Evolutionary conservation across 2,797 vertebrate genomes (phyloP), one percentile per base, ranked within the genome.

Genomic region (Acridotheres tristis): DNA sequence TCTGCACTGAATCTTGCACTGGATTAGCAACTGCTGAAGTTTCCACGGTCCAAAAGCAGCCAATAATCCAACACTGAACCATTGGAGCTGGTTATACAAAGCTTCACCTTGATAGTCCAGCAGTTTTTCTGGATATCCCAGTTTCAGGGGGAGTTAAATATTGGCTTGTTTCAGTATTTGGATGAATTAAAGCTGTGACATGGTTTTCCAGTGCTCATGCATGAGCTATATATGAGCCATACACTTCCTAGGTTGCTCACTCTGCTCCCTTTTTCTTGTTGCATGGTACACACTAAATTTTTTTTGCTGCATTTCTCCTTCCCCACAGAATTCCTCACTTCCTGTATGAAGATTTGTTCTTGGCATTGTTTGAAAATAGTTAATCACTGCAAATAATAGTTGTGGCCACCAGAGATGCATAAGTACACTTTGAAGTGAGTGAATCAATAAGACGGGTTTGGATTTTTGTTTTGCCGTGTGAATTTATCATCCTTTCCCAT

Each of bases 361-460:
- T 81, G 74, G 77, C 72, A 51, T 90, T 85, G 77, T 58, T 71
- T 94, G 78, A 94, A 95, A 94, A 94, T 48, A 93, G 80, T 71
- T 93, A 59, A 84, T 91, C 90, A 34, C 83, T 79, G 67, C 57
- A 82, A 95, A 96, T 91, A 95, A 88, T 90, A 77, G 77, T 91
- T 74, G n/a, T 13, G 72, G 63, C 78, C 94, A 94, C 88, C 57
- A 86, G 96, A 94, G 94, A 93, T 94, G 67, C 85, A 72, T 87
- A 91, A 86, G 93, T 58, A 91, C 89, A 48, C 88, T 95, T 96
- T 93, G 93, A 96, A 94, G 92, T 89, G 59, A 53, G 71, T 2
- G 73, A 92, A 93, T 94, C 96, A 90, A 75, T 94, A 87, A 26
- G 45, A 29, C 0, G 2, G 29, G 66, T 79, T 91, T 77, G 85